Percentiles rank a stretch among this genome's conserved stretches.
These are phyloP conservation scores for Cosmorhoe ocellata DNA, from an alignment of 2,888 invertebrate species.

Conservation along the genomic window DNA sequence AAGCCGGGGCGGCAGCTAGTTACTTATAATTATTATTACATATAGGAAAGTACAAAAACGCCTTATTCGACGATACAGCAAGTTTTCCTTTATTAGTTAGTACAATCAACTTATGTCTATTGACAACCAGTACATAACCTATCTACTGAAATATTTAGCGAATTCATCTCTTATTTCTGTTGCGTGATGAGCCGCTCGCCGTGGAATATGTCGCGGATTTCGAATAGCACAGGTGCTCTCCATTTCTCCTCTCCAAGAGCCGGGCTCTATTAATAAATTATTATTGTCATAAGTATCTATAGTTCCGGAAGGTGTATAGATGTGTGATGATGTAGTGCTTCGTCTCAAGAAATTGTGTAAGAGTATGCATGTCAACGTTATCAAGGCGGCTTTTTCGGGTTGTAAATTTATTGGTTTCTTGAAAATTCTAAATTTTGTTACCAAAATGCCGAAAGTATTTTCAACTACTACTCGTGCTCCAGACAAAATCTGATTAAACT, in stretches of 20 bases:
- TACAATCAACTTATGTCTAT: too few relatives aligned
- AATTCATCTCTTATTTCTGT: constrained; percentile 26
- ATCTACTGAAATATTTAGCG: constrained; percentile 16
- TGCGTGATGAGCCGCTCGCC: constrained; percentile 26
- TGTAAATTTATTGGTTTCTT: constrained; percentile 23
- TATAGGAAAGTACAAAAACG: too few relatives aligned
- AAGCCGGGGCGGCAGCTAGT: too few relatives aligned
- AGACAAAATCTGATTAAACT: constrained; percentile 28
- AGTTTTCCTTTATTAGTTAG: too few relatives aligned
- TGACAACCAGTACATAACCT: constrained; percentile 8
- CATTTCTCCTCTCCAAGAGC: constrained; percentile 27
- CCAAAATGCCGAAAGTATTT: constrained; percentile 14
- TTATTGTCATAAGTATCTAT: constrained; percentile 30
- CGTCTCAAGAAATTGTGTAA: constrained; percentile 32
- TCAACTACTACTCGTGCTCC: constrained; percentile 25
- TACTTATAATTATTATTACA: too few relatives aligned
- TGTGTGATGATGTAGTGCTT: constrained; percentile 27
- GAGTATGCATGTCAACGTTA: constrained; percentile 25
- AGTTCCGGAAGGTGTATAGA: constrained; percentile 34
- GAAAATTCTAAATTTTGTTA: constrained; percentile 25
- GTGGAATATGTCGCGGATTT: constrained; percentile 26
- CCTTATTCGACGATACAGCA: too few relatives aligned
- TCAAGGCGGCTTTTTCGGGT: constrained; percentile 22
- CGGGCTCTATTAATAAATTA: constrained; percentile 20
- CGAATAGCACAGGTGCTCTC: constrained; percentile 19